Evolutionary conservation across 92 coral and sea anemone species (phyloP).

Genomic region (Heliopora coerulea): DNA sequence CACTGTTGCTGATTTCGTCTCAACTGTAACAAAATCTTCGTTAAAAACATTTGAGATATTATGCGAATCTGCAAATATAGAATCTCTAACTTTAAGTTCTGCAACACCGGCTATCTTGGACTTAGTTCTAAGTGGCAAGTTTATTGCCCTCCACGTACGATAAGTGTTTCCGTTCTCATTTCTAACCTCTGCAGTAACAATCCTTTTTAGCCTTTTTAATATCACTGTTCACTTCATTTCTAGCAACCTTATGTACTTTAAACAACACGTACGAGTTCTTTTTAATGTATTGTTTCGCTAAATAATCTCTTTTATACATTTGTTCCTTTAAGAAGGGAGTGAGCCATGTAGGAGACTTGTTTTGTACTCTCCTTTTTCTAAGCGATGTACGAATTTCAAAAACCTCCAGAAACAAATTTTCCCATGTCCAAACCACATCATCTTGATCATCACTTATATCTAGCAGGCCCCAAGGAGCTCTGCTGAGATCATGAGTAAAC

Average conservation of each 20-base stretch:
- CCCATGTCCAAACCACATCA: slow-evolving; percentile 1
- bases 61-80: not conserved
- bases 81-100: not conserved
- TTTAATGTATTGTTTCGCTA: not conserved
- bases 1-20: not conserved
- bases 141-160: slow-evolving; percentile 40
- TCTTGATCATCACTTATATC: not conserved
- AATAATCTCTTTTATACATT: slow-evolving; percentile 29
- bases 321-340: not conserved
- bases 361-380: not conserved
- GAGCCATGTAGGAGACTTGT: slow-evolving; percentile 31
- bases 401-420: slow-evolving; percentile 9
- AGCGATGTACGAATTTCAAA: not conserved
- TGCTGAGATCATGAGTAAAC: not conserved
- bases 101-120: slow-evolving; percentile 13
- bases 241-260: not conserved
- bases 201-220: slow-evolving; percentile 8
- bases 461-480: not conserved
- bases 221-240: not conserved
- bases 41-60: not conserved
- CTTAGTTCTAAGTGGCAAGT: slow-evolving; percentile 20
- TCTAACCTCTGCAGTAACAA: slow-evolving; percentile 5
- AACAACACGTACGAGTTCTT: not conserved
- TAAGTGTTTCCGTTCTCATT: slow-evolving; percentile 19
- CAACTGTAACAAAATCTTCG: not conserved